phyloP scores from a whole-genome alignment of 2,888 invertebrate genomes.

The Stenurella melanura region DNA sequence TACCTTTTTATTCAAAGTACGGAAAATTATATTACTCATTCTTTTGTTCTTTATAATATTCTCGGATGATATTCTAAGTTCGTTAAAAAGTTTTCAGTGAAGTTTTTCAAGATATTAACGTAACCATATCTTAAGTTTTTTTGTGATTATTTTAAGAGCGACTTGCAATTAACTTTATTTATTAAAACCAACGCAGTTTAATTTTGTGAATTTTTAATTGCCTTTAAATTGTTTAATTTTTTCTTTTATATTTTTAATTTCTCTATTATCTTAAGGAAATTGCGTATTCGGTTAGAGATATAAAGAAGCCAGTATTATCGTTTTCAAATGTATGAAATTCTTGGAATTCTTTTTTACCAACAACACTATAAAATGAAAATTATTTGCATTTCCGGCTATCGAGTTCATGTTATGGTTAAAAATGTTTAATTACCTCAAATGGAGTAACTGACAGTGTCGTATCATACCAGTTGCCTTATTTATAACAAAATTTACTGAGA shows the following conservation, averaged over 20 bases:
- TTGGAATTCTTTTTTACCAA: too few species aligned
- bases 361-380: too few species aligned
- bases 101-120: neutral
- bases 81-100: conserved; percentile 17
- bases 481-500: too few species aligned
- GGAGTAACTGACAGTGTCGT: too few species aligned
- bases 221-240: neutral
- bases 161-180: neutral
- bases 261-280: neutral
- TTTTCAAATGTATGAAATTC: too few species aligned
- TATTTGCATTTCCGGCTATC: too few species aligned
- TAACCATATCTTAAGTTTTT: neutral
- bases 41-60: conserved; percentile 14
- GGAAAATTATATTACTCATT: neutral
- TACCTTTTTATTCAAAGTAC: conserved; percentile 11
- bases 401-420: too few species aligned
- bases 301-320: neutral
- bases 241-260: neutral
- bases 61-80: conserved; percentile 17
- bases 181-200: neutral
- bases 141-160: neutral
- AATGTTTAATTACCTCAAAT: too few species aligned
- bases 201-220: neutral
- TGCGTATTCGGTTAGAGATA: neutral
- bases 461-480: too few species aligned